phyloP scores from a whole-genome alignment of 2,113 vertebrate genomes.

The Columba janthina region DNA sequence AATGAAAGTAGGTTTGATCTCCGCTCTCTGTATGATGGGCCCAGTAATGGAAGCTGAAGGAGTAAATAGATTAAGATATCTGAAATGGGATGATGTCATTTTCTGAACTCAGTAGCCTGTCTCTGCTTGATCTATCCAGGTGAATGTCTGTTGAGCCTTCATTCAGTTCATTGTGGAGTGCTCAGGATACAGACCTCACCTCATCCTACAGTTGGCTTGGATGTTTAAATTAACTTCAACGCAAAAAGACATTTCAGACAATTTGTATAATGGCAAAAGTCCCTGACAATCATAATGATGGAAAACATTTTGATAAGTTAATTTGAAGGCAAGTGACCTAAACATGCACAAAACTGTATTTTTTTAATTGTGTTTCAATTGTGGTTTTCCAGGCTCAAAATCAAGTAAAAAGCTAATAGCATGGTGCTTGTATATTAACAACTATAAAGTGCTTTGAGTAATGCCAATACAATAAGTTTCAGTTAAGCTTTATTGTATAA shows the following conservation, averaged over 20 bases:
- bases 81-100: neutral
- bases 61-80: neutral
- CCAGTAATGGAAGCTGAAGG: neutral
- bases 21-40: neutral
- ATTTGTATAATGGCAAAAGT: neutral
- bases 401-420: neutral
- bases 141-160: neutral
- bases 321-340: neutral
- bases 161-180: neutral
- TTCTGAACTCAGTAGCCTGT: neutral
- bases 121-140: neutral
- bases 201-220: neutral
- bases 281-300: fast-evolving
- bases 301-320: neutral
- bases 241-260: neutral
- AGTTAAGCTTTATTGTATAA: neutral
- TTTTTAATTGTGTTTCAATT: neutral
- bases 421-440: too few relatives aligned
- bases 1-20: neutral
- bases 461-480: neutral
- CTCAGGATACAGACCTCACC: neutral
- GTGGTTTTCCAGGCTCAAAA: neutral
- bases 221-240: neutral
- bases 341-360: neutral
- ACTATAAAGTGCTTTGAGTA: too few relatives aligned